Evolutionary conservation across 2,888 invertebrate genomes (phyloP), one percentile per base, ranked within the genome.

Genomic region (Tenthredo amoena): DNA sequence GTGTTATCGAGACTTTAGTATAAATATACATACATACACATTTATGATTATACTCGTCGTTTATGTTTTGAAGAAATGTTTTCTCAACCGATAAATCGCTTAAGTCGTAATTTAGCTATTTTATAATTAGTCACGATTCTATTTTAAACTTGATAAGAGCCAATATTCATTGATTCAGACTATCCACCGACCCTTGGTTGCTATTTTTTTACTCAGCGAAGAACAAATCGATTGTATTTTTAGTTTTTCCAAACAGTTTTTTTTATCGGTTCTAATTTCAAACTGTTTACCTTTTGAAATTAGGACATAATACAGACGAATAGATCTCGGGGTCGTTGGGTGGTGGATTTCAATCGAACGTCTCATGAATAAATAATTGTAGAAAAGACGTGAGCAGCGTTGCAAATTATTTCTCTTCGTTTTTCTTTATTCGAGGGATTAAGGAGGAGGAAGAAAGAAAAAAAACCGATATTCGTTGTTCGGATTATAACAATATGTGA

Each of bases 101-200:
- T 2, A 55, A 55, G n/a, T 55, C n/a, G n/a, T 55, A 55, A 55
- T 15, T 15, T 47, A 47, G 47, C 12, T 47, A 55, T 55, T 55
- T 55, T 55, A 55, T n/a, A n/a, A 55, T 55, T 55, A 55, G 55
- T 55, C n/a, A 55, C 55, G 55, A 55, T 55, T 55, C n/a, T 55
- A 55, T 55, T 55, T 55, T 55, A 55, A 18, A 55, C 0, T 55
- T 55, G 7, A 55, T 55, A n/a, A 55, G 55, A 55, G 7, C 6
- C n/a, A 7, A 55, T 55, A n/a, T n/a, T 55, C n/a, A 55, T n/a
- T n/a, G n/a, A 55, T 55, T 55, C 7, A n/a, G 18, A 55, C 55
- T n/a, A 1, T 4, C 50, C 18, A n/a, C n/a, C n/a, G n/a, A n/a
- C 55, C n/a, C 18, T n/a, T 5, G 6, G n/a, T n/a, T 55, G 18